phyloP scores from a whole-genome alignment of 1,140 invertebrate genomes.

The Penaeus japonicus region DNA sequence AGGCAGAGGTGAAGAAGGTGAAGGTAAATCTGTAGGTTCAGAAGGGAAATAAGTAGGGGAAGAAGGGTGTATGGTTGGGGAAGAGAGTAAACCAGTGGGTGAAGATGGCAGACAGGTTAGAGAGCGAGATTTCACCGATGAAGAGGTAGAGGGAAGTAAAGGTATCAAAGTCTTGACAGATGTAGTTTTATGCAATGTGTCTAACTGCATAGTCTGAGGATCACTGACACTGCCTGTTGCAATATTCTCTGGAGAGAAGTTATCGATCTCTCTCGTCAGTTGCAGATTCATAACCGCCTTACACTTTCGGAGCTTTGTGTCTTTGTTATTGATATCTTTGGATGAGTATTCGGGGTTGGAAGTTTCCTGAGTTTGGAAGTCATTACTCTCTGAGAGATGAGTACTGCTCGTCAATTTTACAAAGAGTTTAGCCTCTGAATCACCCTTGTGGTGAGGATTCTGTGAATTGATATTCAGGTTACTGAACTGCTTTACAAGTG shows the following conservation, averaged over 20 bases:
- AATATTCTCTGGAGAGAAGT: no score
- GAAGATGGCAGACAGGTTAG: background rate
- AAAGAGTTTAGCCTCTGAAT: conserved; percentile 14
- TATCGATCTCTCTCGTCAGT: no score
- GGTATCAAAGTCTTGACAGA: no score
- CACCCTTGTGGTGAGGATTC: background rate
- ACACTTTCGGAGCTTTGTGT: no score
- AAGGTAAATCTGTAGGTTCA: no score
- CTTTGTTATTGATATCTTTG: no score
- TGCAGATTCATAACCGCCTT: no score
- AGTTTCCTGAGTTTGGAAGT: background rate
- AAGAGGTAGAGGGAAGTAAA: background rate
- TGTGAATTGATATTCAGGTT: background rate
- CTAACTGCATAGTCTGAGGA: no score
- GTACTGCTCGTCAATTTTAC: background rate
- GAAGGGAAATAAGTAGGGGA: background rate
- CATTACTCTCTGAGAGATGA: conserved; percentile 36
- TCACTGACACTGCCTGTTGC: no score
- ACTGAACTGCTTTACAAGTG: background rate
- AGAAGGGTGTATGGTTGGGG: background rate
- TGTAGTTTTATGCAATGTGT: no score
- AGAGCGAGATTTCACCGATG: background rate
- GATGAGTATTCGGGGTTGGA: background rate
- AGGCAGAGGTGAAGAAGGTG: background rate
- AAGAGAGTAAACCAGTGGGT: background rate